Evolutionary conservation across 2,113 vertebrate genomes (phyloP), one percentile per base, ranked within the genome.

Genomic region (Pygathrix nemaeus): DNA sequence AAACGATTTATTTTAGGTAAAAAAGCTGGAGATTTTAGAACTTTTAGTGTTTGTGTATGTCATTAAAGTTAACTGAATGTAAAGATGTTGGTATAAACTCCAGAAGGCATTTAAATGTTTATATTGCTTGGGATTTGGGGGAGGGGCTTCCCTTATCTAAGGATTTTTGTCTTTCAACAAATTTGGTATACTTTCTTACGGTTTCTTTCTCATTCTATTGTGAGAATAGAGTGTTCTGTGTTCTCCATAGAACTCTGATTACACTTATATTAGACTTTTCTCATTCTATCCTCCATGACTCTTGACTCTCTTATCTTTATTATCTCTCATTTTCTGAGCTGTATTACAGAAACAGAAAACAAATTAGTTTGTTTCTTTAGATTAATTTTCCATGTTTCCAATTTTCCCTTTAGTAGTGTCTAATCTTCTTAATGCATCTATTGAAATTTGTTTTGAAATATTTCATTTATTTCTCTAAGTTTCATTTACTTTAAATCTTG

Each of bases 391-490:
- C 45, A 84, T 55, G 2, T 80, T 88, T 83, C 14, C n/a, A n/a
- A 18, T 52, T 52, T 48, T 86, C 8, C 16, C 38, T 88, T 73
- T 89, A 43, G 13, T 90, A 57, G 4, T 59, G 25, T 57, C 68
- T 82, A 81, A 90, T 18, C 8, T 72, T 76, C 8, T 75, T 59
- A 64, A 73, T 82, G 13, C 1, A 40, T 85, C 20, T 70, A 48
- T 45, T 20, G 20, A 94, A 2, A 50, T 97, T 76, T 78, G 45
- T 90, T 89, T 89, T 89, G 30, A 96, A 76, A 25, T 61, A 66
- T 66, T 78, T 75, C 64, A 61, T 90, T 75, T 75, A 70, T 81
- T 72, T 94, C 16, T 55, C 23, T 64, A 90, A 79, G 4, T 66
- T 80, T 3, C 10, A 68, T 64, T 91, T 76, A 68, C 12, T 96